A percentile compares a stretch with the other conserved stretches of the same genome.
phyloP scores from a whole-genome alignment of 92 coral and sea anemone genomes.

The Micromussa lordhowensis region DNA sequence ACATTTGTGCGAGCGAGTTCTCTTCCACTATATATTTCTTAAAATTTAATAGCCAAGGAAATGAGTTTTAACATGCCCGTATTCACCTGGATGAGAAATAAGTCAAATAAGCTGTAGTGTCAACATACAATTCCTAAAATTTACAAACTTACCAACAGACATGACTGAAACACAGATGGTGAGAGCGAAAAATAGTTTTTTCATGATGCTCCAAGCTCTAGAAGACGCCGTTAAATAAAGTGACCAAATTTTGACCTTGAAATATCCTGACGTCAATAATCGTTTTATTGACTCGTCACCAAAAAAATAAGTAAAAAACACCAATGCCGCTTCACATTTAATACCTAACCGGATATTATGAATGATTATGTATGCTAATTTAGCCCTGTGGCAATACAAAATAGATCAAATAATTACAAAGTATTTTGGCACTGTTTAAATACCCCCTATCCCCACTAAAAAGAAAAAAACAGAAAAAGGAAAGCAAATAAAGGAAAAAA shows the following conservation, averaged over 20 bases:
- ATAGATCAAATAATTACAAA: background rate
- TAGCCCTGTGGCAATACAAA: background rate
- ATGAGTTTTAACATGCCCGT: background rate
- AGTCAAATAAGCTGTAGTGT: background rate
- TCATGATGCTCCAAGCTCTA: background rate
- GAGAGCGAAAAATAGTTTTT: background rate
- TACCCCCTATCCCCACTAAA: no score
- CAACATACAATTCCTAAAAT: background rate
- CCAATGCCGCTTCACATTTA: background rate
- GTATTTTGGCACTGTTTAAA: background rate
- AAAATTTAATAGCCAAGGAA: background rate
- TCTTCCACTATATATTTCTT: background rate
- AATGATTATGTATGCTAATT: background rate
- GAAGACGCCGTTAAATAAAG: background rate
- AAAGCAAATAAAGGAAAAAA: no score
- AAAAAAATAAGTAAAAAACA: background rate
- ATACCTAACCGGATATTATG: background rate
- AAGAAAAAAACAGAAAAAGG: no score
- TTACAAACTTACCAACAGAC: background rate
- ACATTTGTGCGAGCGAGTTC: no score
- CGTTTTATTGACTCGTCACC: background rate
- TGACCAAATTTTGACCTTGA: background rate
- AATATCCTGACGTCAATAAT: background rate
- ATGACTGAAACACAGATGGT: background rate
- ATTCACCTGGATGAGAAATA: background rate